Conservation (phyloP, 2,888 invertebrate genomes). For the Pristionchus entomophagus region DNA sequence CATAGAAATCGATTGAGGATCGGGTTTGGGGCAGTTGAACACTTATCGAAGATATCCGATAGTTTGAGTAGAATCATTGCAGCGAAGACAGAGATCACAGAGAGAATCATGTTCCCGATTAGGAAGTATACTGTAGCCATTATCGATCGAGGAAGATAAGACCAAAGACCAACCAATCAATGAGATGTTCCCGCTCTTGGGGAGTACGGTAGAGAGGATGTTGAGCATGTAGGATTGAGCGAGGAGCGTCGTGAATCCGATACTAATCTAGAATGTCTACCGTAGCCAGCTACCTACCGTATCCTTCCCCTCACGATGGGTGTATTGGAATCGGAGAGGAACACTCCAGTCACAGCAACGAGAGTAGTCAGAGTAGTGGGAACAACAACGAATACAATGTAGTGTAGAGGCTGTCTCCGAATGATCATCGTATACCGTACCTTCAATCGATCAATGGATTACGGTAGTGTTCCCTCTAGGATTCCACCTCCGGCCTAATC, state of each 20-base stretch:
- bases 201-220: conserved; percentile 33
- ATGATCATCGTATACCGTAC: conserved; percentile 23
- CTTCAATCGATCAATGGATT: background rate
- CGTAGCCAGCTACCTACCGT: background rate
- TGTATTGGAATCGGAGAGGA: background rate
- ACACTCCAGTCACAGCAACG: background rate
- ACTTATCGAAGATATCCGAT: background rate
- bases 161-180: background rate
- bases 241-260: conserved; percentile 17
- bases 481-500: background rate
- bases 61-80: conserved; percentile 11
- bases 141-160: background rate
- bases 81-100: background rate
- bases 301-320: background rate
- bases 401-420: background rate
- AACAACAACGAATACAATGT: background rate
- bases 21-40: background rate
- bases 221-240: conserved; percentile 34
- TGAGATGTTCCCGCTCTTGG: conserved; percentile 25
- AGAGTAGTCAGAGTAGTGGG: conserved; percentile 11
- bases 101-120: conserved; percentile 16
- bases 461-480: background rate
- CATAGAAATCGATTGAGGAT: conserved; percentile 8
- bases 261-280: background rate
- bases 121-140: conserved; percentile 9